Conservation (phyloP, 1,140 invertebrate species). For the Sycobia sp. region DNA sequence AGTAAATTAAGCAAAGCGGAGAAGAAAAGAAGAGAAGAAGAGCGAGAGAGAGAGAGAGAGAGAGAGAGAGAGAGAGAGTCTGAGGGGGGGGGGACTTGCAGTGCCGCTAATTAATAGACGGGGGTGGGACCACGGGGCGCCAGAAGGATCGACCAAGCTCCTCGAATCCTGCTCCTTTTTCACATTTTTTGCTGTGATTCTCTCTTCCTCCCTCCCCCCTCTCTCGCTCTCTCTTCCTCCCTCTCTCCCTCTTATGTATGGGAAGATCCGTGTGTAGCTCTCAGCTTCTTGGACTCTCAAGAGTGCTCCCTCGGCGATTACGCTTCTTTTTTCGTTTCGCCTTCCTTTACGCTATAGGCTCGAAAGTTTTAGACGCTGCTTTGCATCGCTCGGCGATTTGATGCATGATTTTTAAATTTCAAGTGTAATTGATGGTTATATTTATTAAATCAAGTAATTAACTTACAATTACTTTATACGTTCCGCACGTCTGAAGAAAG, state of each 20-base stretch:
- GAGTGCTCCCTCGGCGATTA: not conserved
- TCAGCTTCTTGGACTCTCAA: not conserved
- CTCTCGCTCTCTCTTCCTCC: not conserved
- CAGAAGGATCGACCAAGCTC: conserved; percentile 3
- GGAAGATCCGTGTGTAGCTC: conserved; percentile 25
- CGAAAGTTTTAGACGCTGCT: not conserved
- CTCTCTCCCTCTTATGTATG: conserved; percentile 15
- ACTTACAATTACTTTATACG: too few relatives aligned
- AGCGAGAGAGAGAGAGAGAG: conserved; percentile 9
- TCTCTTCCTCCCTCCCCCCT: not conserved
- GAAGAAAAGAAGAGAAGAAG: conserved; percentile 1
- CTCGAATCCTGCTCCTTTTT: conserved; percentile 14
- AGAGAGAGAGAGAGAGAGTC: conserved; percentile 12
- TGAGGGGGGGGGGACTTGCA: not conserved
- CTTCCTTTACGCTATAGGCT: too few relatives aligned
- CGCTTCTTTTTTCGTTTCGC: not conserved
- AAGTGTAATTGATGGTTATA: too few relatives aligned
- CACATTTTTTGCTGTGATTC: not conserved
- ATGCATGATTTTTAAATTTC: too few relatives aligned
- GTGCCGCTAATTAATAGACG: conserved; percentile 44
- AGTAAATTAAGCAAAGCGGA: conserved; percentile 23
- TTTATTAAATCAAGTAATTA: too few relatives aligned
- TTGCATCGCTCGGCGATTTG: not conserved
- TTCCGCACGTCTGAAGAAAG: too few relatives aligned
- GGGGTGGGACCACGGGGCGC: conserved; percentile 30